Base-by-base conservation (phyloP, 2,888 invertebrate species). In the Mimas tiliae region DNA sequence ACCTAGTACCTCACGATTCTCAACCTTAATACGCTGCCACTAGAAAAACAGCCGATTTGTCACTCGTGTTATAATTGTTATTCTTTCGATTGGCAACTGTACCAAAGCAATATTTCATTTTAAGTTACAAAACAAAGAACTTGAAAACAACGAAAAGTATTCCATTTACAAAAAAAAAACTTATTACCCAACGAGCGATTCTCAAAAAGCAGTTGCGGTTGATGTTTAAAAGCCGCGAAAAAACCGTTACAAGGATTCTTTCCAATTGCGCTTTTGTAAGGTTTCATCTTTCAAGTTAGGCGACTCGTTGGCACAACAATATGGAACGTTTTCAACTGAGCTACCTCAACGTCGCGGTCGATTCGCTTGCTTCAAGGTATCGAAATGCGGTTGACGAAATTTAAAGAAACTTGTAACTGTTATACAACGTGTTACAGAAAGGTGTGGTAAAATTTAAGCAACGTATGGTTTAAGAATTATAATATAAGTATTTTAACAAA, bases 171-270 rank as follows among this genome's bases (percentile, higher is more conserved):
- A 48, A 65, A 64, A 42, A 33, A 47, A 45, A 65, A 53, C 12
- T 48, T 63, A 55, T 58, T 58, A 34, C 58, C 34, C 33, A 58
- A 65, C n/a, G 58, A 42, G 63, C 27, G 58, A 64, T 16, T 63
- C 50, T 63, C n/a, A 62, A 62, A 68, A 68, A 65, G 52, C 63
- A 64, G 65, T 67, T 69, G 69, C 72, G 62, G 80, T 77, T 75
- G 71, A 74, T 72, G 78, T 80, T 75, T 74, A 73, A 84, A 85
- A 78, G 76, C 76, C 69, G 70, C 72, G 72, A 71, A 80, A 81
- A 83, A 82, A 79, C 75, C 71, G 76, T 88, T 88, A 81, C 80
- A 77, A 72, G 90, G 90, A 81, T 90, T 91, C 90, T 85, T 88
- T 87, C 83, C 89, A 86, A 90, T 90, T 85, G 85, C 80, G 82